These are phyloP conservation scores for Papilio machaon DNA, from an alignment of 1,140 invertebrate species.

Conservation along the genomic window DNA sequence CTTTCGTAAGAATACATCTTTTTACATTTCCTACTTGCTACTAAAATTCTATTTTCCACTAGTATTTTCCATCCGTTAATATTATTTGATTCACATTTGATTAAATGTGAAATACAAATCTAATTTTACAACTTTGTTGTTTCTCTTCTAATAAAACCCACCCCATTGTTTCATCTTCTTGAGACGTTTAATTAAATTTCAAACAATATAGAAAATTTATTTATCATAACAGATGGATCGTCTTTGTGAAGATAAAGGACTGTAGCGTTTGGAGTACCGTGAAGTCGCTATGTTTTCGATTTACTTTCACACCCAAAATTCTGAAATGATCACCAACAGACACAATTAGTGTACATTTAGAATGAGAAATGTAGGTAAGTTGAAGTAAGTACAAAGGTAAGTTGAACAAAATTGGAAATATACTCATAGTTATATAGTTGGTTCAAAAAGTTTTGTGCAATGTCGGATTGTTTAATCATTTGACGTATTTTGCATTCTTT, in stretches of 20 bases:
- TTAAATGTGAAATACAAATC: background rate
- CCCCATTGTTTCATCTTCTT: background rate
- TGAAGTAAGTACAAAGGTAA: no score
- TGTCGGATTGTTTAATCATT: constrained; percentile 1
- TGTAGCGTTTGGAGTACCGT: background rate
- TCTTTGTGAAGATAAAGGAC: background rate
- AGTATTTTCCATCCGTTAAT: no score
- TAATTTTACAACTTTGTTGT: background rate
- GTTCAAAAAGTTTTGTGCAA: background rate
- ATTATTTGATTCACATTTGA: no score
- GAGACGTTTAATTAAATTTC: constrained; percentile 7
- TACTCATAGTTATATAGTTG: no score
- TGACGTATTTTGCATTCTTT: background rate
- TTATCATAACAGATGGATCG: background rate
- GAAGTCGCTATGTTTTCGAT: background rate
- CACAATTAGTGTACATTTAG: no score
- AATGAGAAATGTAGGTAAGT: no score
- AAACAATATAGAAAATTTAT: constrained; percentile 1
- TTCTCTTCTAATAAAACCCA: background rate
- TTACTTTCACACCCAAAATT: background rate
- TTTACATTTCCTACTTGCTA: no score
- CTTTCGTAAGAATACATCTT: no score
- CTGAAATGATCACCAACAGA: background rate
- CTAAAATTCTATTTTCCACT: no score
- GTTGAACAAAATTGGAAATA: no score